Base-by-base conservation (phyloP, 2,888 invertebrate species). In the Galeruca laticollis region DNA sequence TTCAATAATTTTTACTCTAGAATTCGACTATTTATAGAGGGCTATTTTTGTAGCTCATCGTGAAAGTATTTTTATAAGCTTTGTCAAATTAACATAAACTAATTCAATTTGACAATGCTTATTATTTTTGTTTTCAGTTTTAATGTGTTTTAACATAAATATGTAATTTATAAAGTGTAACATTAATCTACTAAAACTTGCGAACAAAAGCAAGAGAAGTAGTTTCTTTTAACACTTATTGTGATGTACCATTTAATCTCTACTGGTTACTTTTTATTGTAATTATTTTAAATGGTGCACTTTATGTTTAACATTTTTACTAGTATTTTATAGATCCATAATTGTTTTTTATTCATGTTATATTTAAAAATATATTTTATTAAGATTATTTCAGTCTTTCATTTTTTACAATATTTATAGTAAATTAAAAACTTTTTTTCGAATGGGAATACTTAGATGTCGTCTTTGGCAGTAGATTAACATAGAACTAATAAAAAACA, bases 331-430 rank as follows among this genome's bases (percentile, higher is more conserved):
- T 75, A 78, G 72, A 67, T 71, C 75, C 68, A 75, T 71, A 69
- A 75, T 75, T 76, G 73, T 81, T 84, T 82, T 82, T 82, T 82
- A 83, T 83, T 77, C 79, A 81, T 83, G 83, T 83, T 83, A 84
- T 78, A 83, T 84, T 83, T 83, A 82, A 83, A 84, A 84, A 84
- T 84, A 84, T 84, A 84, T 83, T 84, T 84, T 84, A 84, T 84
- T 78, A 78, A 77, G 78, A 75, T 68, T 72, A 60, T 37, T 5
- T 37, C 26, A 9, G 47, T 47, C 1, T 9, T 15, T 47, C 13
- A 40, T 69, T 69, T 69, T 60, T 26, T 26, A 2, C 26, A 26
- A 26, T n/a, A 26, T 6, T 26, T 1, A 26, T 26, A 26, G 26
- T 26, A 26, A 26, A 1, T 26, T n/a, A n/a, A 26, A 26, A 26